phyloP scores from a whole-genome alignment of 37 sponge, comb jelly and placozoan genomes.

The Halichondria panicea region DNA sequence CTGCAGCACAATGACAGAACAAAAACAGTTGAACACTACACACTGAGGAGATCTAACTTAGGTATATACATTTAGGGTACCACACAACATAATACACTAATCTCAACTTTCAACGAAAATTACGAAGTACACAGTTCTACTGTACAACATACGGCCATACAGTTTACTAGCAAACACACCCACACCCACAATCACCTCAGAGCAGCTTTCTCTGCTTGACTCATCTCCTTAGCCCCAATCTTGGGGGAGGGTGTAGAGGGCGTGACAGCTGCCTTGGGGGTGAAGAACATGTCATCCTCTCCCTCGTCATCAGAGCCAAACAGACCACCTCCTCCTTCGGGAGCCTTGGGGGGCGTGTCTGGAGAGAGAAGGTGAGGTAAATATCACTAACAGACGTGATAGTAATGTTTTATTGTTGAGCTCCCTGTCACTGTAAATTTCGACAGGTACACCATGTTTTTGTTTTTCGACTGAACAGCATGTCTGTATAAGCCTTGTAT shows the following conservation, averaged over 20 bases:
- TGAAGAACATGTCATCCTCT: constrained; percentile 57
- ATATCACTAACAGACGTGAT: neutral
- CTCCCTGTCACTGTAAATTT: no score
- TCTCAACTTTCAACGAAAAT: no score
- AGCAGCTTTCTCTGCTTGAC: constrained; percentile 41
- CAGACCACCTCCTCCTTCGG: constrained; percentile 32
- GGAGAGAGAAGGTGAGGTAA: neutral
- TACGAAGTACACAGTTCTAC: no score
- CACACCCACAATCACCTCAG: constrained; percentile 17
- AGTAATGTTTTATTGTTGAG: neutral
- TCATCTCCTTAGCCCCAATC: constrained; percentile 22
- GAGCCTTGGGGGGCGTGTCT: constrained; percentile 1
- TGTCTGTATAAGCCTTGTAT: no score
- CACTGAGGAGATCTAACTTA: no score
- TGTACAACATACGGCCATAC: neutral
- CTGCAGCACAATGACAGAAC: no score
- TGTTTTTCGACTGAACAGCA: no score
- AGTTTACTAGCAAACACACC: neutral
- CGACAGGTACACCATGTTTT: no score
- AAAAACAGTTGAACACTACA: no score
- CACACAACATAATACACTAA: no score
- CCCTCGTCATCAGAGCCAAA: constrained; percentile 67
- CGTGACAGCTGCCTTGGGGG: constrained; percentile 22
- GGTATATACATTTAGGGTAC: no score
- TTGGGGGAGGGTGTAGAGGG: constrained; percentile 2